Evolutionary conservation across 1,140 invertebrate species (phyloP).

Genomic region (Camponotus floridanus): DNA sequence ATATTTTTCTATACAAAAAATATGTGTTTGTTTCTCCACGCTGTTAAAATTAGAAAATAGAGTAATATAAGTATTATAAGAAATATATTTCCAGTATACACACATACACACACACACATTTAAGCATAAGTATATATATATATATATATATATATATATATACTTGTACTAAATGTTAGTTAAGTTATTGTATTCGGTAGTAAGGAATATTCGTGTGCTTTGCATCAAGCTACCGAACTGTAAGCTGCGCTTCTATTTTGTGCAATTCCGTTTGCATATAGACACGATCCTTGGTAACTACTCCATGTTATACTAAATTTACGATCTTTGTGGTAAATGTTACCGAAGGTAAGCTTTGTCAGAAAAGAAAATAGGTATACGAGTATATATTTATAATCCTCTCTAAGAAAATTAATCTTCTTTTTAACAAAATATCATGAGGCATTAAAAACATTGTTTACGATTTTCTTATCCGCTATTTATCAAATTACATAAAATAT

Average conservation of each 20-base stretch:
- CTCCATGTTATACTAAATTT: constrained; percentile 67
- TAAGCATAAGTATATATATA: not conserved
- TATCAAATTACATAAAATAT: not conserved
- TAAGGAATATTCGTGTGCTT: constrained; percentile 71
- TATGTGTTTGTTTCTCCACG: not conserved
- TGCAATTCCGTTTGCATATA: constrained; percentile 74
- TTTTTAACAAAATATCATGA: not conserved
- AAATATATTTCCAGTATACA: not conserved
- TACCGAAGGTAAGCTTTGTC: constrained; percentile 57
- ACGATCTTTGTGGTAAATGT: constrained; percentile 64
- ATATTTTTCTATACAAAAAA: not conserved
- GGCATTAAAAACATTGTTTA: not conserved
- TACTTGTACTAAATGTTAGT: constrained; percentile 57
- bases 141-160: not conserved
- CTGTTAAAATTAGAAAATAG: constrained; percentile 24
- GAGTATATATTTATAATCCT: too few relatives aligned
- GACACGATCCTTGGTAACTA: constrained; percentile 73
- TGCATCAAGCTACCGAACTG: constrained; percentile 71
- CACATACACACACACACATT: not conserved
- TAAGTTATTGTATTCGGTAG: constrained; percentile 69
- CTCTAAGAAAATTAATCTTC: constrained; percentile 32
- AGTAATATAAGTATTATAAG: not conserved
- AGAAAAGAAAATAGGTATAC: constrained; percentile 37
- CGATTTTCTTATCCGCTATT: not conserved
- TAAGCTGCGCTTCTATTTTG: constrained; percentile 74